Percentiles rank a stretch among this genome's conserved stretches.
phyloP scores from a whole-genome alignment of 2,888 invertebrate genomes.

The Cephus rjabovi region DNA sequence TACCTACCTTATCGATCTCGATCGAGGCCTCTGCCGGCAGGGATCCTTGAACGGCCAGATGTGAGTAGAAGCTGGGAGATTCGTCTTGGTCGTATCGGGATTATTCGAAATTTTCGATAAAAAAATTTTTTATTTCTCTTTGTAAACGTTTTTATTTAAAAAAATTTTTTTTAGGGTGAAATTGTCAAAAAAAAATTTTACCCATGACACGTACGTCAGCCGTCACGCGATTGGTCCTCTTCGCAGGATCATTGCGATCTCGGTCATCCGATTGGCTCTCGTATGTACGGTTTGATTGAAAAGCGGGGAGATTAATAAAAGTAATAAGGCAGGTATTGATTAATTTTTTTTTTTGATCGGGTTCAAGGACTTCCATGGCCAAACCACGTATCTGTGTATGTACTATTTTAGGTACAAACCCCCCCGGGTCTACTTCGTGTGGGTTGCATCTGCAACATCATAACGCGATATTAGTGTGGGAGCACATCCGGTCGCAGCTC shows the following conservation, averaged over 20 bases:
- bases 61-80: background rate
- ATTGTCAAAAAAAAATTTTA: too few species aligned
- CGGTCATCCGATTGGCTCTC: background rate
- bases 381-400: slow-evolving; percentile 5
- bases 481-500: slow-evolving; percentile 50
- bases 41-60: slow-evolving; percentile 3
- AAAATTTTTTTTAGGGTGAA: too few species aligned
- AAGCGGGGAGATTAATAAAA: background rate
- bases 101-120: too few species aligned
- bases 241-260: background rate
- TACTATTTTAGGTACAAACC: slow-evolving; percentile 43
- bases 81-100: background rate
- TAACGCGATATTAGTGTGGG: slow-evolving; percentile 35
- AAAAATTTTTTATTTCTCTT: background rate
- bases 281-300: background rate
- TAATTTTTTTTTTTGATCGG: slow-evolving; percentile 33
- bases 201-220: too few species aligned
- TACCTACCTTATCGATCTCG: background rate
- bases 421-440: slow-evolving; percentile 35
- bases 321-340: background rate
- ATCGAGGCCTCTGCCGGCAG: slow-evolving; percentile 4
- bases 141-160: background rate
- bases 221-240: background rate
- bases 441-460: slow-evolving; percentile 42
- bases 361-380: slow-evolving; percentile 42